Base-by-base conservation (phyloP, 2,113 vertebrate genomes). In the Corvus hawaiiensis region DNA sequence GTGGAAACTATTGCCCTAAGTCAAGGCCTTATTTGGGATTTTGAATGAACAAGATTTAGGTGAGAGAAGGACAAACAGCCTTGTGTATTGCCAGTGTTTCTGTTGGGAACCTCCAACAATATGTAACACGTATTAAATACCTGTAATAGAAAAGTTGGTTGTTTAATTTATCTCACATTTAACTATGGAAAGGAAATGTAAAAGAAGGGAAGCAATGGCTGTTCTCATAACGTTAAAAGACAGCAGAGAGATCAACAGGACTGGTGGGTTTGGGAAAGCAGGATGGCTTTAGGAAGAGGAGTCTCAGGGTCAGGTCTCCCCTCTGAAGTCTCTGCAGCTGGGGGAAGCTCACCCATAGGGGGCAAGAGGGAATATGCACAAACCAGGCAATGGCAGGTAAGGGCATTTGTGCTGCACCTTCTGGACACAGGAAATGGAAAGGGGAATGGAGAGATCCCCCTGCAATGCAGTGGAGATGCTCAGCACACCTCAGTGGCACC, bases 121-220 rank as follows among this genome's bases (percentile, higher is more conserved):
- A 81, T 49, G 66, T 78, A 80, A 64, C 46, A 52, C 12, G 23
- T 52, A 89, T 75, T 72, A 86, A 94, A 84, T 81, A 89, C 20
- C 44, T 71, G 44, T 41, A 81, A 80, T 12, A 80, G 88, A 86
- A 62, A 86, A 67, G 48, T 48, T 0, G 0, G 55, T 43, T 79
- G 63, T 63, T 88, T 94, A 90, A 93, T 87, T 96, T 84, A 78
- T 78, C 64, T 69, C 91, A 89, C 56, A 49, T 78, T 78, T 78
- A 62, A 41, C n/a, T 62, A 20, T 61, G 66, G 83, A 75, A 92
- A 75, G n/a, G 92, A 77, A 92, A 92, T 27, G 48, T 20, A 30
- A 82, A 81, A 90, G 76, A 84, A 89, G 64, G 32, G 39, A 79
- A 93, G 86, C 9, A 74, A 41, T 39, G 43, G 78, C 41, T 0